Evolutionary conservation across 2,888 invertebrate genomes (phyloP).

Genomic region (Galeopsomyia nigrocyanea): DNA sequence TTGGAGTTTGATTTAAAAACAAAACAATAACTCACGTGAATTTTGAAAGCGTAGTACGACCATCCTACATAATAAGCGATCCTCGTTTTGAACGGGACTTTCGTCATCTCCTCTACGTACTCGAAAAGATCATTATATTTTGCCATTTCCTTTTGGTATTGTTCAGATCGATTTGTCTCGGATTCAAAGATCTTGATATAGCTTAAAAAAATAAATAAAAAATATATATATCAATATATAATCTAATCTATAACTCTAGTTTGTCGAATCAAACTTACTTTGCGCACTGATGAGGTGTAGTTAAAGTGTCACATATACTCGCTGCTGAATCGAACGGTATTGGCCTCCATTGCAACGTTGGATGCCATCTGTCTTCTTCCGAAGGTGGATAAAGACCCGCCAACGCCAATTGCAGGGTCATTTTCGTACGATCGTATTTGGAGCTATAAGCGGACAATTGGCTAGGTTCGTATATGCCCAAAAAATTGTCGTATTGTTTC

Average conservation of each 20-base stretch:
- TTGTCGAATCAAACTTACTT: not conserved
- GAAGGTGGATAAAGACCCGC: constrained; percentile 77
- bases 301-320: not conserved
- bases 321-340: constrained; percentile 58
- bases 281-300: not conserved
- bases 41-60: not conserved
- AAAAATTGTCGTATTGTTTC: constrained; percentile 67
- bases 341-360: constrained; percentile 75
- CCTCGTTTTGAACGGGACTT: not conserved
- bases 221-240: not conserved
- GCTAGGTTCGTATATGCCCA: constrained; percentile 58
- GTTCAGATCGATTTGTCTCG: not conserved
- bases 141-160: not conserved
- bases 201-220: not conserved
- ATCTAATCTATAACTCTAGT: not conserved
- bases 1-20: too few relatives aligned
- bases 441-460: constrained; percentile 73
- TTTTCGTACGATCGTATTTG: constrained; percentile 79
- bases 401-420: constrained; percentile 77
- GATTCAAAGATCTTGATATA: not conserved
- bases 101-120: not conserved
- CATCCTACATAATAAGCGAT: not conserved
- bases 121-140: constrained; percentile 4
- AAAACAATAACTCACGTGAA: constrained; percentile 5
- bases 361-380: constrained; percentile 72